Evolutionary conservation across 2,797 vertebrate genomes (phyloP), one percentile per base, ranked within the genome.

Genomic region (Syngnathus rostellatus): DNA sequence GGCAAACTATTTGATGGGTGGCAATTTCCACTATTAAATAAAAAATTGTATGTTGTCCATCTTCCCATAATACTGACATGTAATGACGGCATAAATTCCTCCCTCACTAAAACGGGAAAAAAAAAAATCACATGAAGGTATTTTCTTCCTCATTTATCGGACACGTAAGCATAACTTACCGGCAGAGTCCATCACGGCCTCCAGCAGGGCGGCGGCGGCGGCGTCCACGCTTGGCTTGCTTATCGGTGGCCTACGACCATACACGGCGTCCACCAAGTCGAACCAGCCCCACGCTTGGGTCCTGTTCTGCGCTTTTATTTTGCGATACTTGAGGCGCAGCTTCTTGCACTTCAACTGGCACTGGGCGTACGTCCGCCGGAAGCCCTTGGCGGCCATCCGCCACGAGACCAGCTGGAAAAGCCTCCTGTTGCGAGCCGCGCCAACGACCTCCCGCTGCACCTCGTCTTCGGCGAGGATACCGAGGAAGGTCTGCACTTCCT

Each of bases 321-420:
- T 59, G 37, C 37, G 37, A 37, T 59, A 59, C 17, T 59, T 8
- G 17, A 16, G 39, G 31, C 57, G 57, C 57, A 59, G 57, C 57
- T 59, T 59, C 37, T 59, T 59, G 37, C 57, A 59, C 37, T 59
- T 59, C 57, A 59, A 4, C 37, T 59, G 57, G 57, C 57, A 59
- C 57, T 59, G 57, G 16, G 31, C 57, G 57, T 17, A 59, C 17
- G 57, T 59, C 37, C 57, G 31, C 7, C 3, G 16, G 57, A 59
- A 59, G 2, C 57, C 57, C 57, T 59, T 7, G 57, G 57, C 57
- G 57, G 57, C 57, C 57, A 59, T 59, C 17, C 57, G 37, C 37
- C n/a, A 37, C 57, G 57, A 59, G 57, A 59, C 57, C 57, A 59
- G 57, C 57, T 59, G 57, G 57, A 59, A 59, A 38, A 59, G 37